Evolutionary conservation across 2,113 vertebrate genomes (phyloP).

Genomic region (Podilymbus podiceps): DNA sequence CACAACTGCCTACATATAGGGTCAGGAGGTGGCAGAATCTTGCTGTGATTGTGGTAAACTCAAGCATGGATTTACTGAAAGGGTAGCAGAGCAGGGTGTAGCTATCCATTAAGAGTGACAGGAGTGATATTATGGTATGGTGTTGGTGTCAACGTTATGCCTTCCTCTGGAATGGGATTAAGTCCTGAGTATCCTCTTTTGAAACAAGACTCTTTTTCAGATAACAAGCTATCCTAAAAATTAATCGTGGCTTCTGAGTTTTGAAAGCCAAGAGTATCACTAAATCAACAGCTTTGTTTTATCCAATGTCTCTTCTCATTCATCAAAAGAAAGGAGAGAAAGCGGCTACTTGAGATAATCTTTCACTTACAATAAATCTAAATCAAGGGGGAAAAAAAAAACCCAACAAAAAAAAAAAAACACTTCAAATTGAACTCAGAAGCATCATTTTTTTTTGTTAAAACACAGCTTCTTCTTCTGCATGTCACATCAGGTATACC

Average conservation of each 20-base stretch:
- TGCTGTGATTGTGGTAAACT: background rate
- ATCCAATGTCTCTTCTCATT: background rate
- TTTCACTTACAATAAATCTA: conserved; percentile 39
- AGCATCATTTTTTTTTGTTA: background rate
- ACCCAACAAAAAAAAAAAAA: background rate
- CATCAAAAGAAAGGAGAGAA: background rate
- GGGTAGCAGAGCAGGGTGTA: background rate
- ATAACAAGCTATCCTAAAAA: background rate
- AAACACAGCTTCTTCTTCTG: background rate
- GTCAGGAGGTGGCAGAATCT: background rate
- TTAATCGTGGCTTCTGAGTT: background rate
- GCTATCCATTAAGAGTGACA: background rate
- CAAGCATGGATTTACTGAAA: background rate
- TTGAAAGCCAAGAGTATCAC: background rate
- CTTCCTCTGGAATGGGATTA: background rate
- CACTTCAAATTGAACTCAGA: background rate
- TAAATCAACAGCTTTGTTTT: background rate
- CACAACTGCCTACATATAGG: background rate
- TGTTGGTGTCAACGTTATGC: background rate
- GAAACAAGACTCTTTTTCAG: background rate
- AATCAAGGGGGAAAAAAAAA: background rate
- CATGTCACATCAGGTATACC: background rate
- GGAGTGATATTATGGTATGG: background rate
- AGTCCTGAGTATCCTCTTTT: background rate
- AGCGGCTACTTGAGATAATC: background rate